A percentile compares a stretch with the other conserved stretches of the same genome.
Evolutionary conservation across 2,797 vertebrate genomes (phyloP).

Genomic region (Astyanax mexicanus): DNA sequence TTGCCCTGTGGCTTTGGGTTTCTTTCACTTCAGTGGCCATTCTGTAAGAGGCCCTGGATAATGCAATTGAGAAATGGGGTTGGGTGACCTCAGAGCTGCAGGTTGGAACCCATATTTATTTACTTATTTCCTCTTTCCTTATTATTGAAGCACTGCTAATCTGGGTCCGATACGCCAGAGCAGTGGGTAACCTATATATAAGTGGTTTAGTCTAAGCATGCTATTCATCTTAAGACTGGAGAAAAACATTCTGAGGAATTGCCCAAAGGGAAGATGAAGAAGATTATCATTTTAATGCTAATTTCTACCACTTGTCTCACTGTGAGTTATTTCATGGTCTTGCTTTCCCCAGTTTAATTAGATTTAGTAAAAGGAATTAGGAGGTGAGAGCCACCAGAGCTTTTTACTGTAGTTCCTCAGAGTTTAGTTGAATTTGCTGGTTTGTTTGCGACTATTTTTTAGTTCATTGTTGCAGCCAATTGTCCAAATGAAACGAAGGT

Average conservation of each 20-base stretch:
- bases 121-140: constrained; percentile 37
- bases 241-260: constrained; percentile 36
- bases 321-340: constrained; percentile 44
- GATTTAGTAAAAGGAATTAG: constrained; percentile 54
- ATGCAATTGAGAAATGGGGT: constrained; percentile 38
- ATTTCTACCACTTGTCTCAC: constrained; percentile 50
- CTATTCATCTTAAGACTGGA: constrained; percentile 48
- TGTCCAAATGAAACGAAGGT: constrained; percentile 53
- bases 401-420: constrained; percentile 21
- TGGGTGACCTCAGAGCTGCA: constrained; percentile 22
- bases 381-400: constrained; percentile 32
- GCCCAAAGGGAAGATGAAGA: constrained; percentile 37
- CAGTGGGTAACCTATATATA: constrained; percentile 29
- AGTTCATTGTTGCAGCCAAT: constrained; percentile 48
- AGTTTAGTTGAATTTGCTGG: constrained; percentile 25
- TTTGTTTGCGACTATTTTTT: constrained; percentile 42
- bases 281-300: constrained; percentile 51
- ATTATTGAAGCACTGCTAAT: constrained; percentile 20
- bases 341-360: constrained; percentile 50
- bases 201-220: constrained; percentile 46
- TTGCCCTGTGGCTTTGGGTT: constrained; percentile 18
- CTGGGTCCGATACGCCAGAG: constrained; percentile 13
- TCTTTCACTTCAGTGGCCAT: constrained; percentile 43
- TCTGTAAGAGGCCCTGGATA: constrained; percentile 31
- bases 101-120: constrained; percentile 36